Evolutionary conservation across 2,113 vertebrate genomes (phyloP).

Genomic region (Tapirus terrestris): DNA sequence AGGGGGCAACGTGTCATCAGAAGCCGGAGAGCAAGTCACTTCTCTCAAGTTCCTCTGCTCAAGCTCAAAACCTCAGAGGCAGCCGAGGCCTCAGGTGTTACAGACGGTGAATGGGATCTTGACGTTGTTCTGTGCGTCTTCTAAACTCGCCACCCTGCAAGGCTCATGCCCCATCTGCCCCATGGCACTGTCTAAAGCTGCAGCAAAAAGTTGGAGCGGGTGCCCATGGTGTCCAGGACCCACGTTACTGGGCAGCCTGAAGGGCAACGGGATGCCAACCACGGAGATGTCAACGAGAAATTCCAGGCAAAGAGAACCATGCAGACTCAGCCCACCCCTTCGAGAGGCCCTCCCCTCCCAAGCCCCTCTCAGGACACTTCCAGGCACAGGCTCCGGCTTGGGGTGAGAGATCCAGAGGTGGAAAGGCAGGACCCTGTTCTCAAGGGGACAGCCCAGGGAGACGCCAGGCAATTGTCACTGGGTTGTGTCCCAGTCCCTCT

Average conservation of each 20-base stretch:
- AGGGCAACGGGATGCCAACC: background rate
- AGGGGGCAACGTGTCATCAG: too few species aligned
- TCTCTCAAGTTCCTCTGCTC: background rate
- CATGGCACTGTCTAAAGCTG: background rate
- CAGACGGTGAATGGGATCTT: fast-evolving
- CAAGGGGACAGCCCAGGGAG: background rate
- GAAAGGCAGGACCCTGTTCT: background rate
- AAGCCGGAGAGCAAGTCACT: background rate
- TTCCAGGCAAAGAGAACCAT: background rate
- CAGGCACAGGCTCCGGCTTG: background rate
- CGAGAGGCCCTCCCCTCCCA: too few species aligned
- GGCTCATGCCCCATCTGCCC: fast-evolving
- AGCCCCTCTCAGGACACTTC: background rate
- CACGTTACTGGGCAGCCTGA: background rate
- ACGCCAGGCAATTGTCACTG: background rate
- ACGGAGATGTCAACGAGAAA: background rate
- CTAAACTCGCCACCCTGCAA: background rate
- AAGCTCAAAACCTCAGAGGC: background rate
- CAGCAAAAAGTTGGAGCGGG: background rate
- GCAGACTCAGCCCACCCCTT: fast-evolving
- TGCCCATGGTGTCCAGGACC: background rate
- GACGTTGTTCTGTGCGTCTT: fast-evolving
- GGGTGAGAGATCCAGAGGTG: background rate
- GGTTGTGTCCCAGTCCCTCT: background rate
- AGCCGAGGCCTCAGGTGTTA: too few species aligned